These are phyloP conservation scores for Oncorhynchus masou DNA, from an alignment of 2,113 vertebrate species.

Conservation along the genomic window DNA sequence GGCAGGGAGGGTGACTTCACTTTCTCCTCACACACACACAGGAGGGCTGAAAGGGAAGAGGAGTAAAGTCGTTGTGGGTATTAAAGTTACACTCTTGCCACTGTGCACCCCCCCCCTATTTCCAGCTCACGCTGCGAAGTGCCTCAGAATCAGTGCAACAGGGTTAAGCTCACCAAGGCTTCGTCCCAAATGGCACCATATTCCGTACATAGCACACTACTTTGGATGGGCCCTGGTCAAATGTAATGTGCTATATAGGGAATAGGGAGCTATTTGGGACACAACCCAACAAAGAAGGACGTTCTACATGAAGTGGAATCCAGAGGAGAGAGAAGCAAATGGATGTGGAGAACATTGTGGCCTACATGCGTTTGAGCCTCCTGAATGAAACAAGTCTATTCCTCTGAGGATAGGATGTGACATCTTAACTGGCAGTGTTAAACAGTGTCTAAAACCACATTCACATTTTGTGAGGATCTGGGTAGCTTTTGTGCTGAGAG, in stretches of 20 bases:
- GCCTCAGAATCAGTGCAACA: neutral
- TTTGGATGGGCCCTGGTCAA: too few species aligned
- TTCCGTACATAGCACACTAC: too few species aligned
- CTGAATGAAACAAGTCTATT: constrained; percentile 17
- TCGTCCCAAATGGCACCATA: too few species aligned
- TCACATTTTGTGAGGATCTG: constrained; percentile 13
- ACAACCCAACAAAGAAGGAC: too few species aligned
- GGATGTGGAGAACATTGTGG: neutral
- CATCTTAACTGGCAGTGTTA: constrained; percentile 34
- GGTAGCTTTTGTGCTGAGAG: neutral
- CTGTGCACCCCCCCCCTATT: constrained; percentile 16
- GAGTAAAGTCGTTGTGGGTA: neutral
- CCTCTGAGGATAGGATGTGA: constrained; percentile 35
- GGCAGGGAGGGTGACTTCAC: constrained; percentile 22
- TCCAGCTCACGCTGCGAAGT: neutral
- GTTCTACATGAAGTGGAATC: too few species aligned
- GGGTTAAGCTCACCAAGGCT: neutral
- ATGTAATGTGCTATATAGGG: too few species aligned
- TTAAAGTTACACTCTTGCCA: constrained; percentile 3
- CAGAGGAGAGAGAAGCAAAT: neutral
- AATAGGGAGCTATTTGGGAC: too few species aligned
- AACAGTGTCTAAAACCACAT: constrained; percentile 12
- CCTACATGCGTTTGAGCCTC: constrained; percentile 12
- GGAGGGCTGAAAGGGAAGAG: too few species aligned
- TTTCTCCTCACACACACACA: neutral